Conservation (phyloP, 1,140 invertebrate genomes). For the Drosophila jambulina region DNA sequence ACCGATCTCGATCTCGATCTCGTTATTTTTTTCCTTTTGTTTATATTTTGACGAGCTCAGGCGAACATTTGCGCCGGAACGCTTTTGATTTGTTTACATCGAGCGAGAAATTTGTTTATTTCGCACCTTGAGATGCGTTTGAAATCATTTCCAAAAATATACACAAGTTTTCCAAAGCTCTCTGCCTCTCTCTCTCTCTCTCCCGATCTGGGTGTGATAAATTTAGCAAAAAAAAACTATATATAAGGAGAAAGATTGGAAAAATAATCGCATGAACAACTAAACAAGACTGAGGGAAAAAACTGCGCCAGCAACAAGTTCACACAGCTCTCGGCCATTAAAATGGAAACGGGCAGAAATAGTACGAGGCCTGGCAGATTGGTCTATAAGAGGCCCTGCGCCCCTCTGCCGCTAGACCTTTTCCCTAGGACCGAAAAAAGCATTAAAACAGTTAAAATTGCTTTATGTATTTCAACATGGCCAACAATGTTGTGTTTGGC, state of each 20-base stretch:
- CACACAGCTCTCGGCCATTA: constrained; percentile 71
- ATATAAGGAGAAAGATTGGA: constrained; percentile 31
- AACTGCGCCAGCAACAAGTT: constrained; percentile 51
- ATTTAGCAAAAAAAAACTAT: constrained; percentile 62
- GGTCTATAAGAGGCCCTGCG: neutral
- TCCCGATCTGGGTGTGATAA: constrained; percentile 45
- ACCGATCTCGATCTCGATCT: neutral
- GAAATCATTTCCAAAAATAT: constrained; percentile 83
- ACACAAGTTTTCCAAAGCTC: constrained; percentile 43
- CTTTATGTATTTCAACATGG: constrained; percentile 80
- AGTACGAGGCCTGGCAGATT: constrained; percentile 18
- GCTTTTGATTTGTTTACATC: constrained; percentile 77
- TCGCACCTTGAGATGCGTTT: constrained; percentile 80
- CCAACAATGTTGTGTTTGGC: constrained; percentile 41
- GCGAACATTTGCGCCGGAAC: constrained; percentile 27
- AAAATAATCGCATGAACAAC: constrained; percentile 76
- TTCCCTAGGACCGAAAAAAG: constrained; percentile 31
- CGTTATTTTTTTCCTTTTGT: constrained; percentile 7
- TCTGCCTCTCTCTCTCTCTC: neutral
- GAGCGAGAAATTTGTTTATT: constrained; percentile 69
- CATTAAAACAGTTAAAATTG: constrained; percentile 81
- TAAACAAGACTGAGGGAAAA: constrained; percentile 34
- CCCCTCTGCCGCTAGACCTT: neutral
- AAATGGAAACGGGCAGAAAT: constrained; percentile 40
- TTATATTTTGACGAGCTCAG: constrained; percentile 36